Conservation (phyloP, 2,888 invertebrate genomes). For the Arge pagana region DNA sequence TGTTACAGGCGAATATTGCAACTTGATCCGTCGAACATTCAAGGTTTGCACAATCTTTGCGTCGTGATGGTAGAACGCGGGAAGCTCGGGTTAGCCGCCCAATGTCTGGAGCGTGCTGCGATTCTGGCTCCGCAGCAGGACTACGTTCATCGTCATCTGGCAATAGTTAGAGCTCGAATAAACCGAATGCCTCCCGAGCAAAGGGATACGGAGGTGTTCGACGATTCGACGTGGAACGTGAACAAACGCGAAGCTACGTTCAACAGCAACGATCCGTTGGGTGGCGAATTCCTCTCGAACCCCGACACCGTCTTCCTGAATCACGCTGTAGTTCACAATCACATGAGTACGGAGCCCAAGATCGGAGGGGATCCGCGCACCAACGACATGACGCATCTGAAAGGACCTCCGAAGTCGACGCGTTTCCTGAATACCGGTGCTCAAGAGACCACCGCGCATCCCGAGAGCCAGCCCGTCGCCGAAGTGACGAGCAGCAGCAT, state of each 20-base stretch:
- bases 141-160: conserved; percentile 87
- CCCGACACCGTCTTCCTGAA: conserved; percentile 46
- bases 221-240: conserved; percentile 47
- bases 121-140: conserved; percentile 86
- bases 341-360: conserved; percentile 41
- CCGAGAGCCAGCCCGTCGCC: conserved; percentile 13
- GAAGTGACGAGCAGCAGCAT: conserved; percentile 27
- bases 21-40: conserved; percentile 87
- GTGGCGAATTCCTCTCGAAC: conserved; percentile 43
- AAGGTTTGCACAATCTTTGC: conserved; percentile 94
- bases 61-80: conserved; percentile 95
- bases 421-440: conserved; percentile 30
- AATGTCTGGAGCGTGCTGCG: conserved; percentile 81
- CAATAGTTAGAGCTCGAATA: conserved; percentile 80
- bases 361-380: conserved; percentile 36
- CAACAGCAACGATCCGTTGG: conserved; percentile 35
- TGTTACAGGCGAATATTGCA: conserved; percentile 89
- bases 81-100: conserved; percentile 80
- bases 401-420: conserved; percentile 39
- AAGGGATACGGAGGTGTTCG: conserved; percentile 47
- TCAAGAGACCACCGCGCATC: conserved; percentile 12
- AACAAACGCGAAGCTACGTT: conserved; percentile 18
- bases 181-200: conserved; percentile 50
- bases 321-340: conserved; percentile 48
- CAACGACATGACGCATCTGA: conserved; percentile 44